Conservation (phyloP, 2,797 vertebrate genomes). For the Phrynocephalus forsythii region DNA sequence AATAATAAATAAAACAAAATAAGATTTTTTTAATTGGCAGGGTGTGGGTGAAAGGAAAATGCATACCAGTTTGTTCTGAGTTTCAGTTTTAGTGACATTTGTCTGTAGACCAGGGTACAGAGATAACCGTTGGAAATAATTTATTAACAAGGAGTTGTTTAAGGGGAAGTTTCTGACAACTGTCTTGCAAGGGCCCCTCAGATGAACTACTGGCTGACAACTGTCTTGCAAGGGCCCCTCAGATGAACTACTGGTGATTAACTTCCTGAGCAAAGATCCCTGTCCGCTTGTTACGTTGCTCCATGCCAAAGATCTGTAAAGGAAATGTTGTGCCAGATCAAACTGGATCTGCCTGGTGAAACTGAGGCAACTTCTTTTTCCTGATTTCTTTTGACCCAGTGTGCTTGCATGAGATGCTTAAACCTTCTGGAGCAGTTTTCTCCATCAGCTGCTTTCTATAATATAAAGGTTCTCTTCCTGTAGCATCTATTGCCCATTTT, state of each 20-base stretch:
- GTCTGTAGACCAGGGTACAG: conserved; percentile 30
- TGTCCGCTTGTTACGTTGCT: background rate
- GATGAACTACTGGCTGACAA: conserved; percentile 48
- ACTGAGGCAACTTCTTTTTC: background rate
- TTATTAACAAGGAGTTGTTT: conserved; percentile 59
- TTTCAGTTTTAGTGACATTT: conserved; percentile 11
- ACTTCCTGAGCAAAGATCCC: background rate
- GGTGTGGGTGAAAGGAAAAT: background rate
- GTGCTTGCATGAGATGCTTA: background rate
- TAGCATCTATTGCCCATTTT: background rate
- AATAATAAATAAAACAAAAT: background rate
- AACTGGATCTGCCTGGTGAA: background rate
- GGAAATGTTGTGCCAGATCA: background rate
- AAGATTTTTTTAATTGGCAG: background rate
- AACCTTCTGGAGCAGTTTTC: background rate
- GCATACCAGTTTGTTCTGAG: background rate
- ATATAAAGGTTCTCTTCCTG: no score
- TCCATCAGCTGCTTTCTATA: background rate
- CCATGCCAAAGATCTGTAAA: background rate
- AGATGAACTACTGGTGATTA: conserved; percentile 44
- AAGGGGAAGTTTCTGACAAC: conserved; percentile 31
- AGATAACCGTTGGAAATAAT: conserved; percentile 42
- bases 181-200: conserved; percentile 39
- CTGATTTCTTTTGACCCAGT: background rate
- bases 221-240: conserved; percentile 39